Evolutionary conservation across 2,113 vertebrate genomes (phyloP), one percentile per base, ranked within the genome.

Genomic region (Romanogobio albipinnatus): DNA sequence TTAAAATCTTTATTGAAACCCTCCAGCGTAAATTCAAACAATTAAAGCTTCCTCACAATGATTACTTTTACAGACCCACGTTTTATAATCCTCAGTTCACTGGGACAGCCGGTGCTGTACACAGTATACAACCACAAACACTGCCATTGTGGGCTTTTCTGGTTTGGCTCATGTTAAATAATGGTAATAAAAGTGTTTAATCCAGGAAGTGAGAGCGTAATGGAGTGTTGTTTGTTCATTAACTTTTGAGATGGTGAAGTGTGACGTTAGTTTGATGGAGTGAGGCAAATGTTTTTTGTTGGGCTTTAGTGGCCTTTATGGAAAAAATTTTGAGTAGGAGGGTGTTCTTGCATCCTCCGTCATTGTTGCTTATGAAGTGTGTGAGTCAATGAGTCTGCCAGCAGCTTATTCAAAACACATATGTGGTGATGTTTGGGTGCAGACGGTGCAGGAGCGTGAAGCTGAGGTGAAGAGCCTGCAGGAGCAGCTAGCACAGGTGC

Each of bases 361-460:
- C 24, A 9, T 11, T 10, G 77, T 47, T 22, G 22, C 15, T 64
- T 17, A 61, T 66, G 53, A 36, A 26, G 33, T 14, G 11, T 7
- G 4, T 39, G 8, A 4, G 17, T 11, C 36, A 11, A 43, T 3
- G 47, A 51, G 49, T 11, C 10, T 51, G 29, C 10, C 29, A 58
- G 47, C 53, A 43, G 19, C 58, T 0, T 13, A 24, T 78, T 43
- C 22, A 43, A 59, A 71, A 56, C 13, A 2, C 4, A 4, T 8
- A 39, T 39, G 47, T 73, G 45, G 61, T 22, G 49, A 53, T 75
- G 11, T 56, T 76, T 86, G 49, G 78, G 82, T 87, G 14, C n/a
- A 99, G 98, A 93, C 92, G 29, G 89, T 95, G 61, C 89, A 93
- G 75, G 97, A 99, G 87, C 97, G 96, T 47, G 98, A 99, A 86